A percentile compares a stretch with the other conserved stretches of the same genome.
phyloP scores from a whole-genome alignment of 2,113 vertebrate species.

The Rallus limicola region DNA sequence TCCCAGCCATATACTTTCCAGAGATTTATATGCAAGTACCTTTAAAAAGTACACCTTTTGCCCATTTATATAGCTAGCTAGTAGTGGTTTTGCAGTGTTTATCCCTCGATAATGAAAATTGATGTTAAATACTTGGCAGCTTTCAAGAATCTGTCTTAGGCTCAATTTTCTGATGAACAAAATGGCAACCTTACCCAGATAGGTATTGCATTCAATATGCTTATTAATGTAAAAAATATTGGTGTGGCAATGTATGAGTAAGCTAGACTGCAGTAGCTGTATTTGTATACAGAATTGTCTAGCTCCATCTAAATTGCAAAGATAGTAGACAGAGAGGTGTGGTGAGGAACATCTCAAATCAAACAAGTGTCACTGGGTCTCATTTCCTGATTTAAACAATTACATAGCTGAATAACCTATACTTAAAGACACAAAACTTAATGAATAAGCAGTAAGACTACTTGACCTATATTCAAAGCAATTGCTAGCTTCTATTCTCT shows the following conservation, averaged over 20 bases:
- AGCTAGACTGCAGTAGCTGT: neutral
- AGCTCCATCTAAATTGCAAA: neutral
- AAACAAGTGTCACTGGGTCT: neutral
- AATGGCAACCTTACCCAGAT: neutral
- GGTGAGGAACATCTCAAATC: neutral
- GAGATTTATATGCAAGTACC: neutral
- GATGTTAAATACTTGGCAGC: neutral
- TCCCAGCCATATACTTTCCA: neutral
- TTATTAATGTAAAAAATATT: neutral
- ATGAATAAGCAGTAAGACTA: conserved; percentile 33
- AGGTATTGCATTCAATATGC: neutral
- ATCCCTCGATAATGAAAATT: neutral
- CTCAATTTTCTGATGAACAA: neutral
- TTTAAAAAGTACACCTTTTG: neutral
- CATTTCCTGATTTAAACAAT: conserved; percentile 35
- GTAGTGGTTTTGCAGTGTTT: neutral
- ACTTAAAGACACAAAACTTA: conserved; percentile 17
- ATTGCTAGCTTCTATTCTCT: neutral
- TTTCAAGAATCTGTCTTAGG: neutral
- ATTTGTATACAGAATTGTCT: neutral
- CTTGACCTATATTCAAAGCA: conserved; percentile 37
- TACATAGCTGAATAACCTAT: neutral
- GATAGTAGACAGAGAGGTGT: neutral
- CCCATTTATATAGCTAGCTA: neutral
- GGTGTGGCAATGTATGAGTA: neutral